A percentile compares a stretch with the other conserved stretches of the same genome.
Conservation (phyloP, 1,140 invertebrate genomes). For the Drosophila elegans region DNA sequence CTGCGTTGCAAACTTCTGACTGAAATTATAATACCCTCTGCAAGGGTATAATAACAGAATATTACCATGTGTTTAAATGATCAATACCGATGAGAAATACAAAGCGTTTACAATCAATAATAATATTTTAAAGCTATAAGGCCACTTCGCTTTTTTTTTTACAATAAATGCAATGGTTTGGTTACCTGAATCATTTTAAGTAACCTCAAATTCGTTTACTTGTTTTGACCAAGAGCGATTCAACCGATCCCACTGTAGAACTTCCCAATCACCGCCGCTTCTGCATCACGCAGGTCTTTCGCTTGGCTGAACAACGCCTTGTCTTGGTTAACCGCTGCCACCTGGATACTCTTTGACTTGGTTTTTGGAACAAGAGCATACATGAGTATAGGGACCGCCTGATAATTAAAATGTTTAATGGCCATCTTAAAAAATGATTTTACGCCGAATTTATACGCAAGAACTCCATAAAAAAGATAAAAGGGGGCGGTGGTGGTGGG, state of each 20-base stretch:
- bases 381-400: slow-evolving; percentile 46
- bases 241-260: slow-evolving; percentile 14
- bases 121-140: no score
- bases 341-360: slow-evolving; percentile 4
- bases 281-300: slow-evolving; percentile 12
- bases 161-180: no score
- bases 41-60: no score
- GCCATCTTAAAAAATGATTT: slow-evolving; percentile 76
- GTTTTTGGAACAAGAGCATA: slow-evolving; percentile 21
- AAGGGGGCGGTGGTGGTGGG: neutral
- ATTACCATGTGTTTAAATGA: no score
- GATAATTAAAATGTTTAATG: slow-evolving; percentile 82
- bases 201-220: no score
- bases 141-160: no score
- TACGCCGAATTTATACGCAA: slow-evolving; percentile 71
- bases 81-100: no score
- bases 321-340: slow-evolving; percentile 8
- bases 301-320: slow-evolving; percentile 42
- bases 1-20: no score
- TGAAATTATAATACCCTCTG: no score
- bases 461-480: slow-evolving; percentile 13
- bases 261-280: slow-evolving; percentile 1
- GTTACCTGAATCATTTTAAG: no score
- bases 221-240: no score
- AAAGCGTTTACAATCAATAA: no score